phyloP scores from a whole-genome alignment of 2,797 vertebrate species.

The Amblyopsis hoosieri region DNA sequence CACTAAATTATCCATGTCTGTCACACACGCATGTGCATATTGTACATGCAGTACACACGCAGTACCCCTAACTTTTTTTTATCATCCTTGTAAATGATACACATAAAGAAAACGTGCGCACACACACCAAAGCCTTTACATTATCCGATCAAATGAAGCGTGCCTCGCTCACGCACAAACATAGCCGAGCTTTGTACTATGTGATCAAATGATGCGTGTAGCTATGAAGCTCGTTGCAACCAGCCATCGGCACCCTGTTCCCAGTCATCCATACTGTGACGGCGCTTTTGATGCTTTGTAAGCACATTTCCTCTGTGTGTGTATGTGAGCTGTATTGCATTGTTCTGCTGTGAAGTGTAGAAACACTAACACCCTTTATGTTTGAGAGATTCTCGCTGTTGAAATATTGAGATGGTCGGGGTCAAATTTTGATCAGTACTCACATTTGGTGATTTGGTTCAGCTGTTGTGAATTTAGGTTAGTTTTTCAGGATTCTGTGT shows the following conservation, averaged over 20 bases:
- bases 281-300: slow-evolving; percentile 76
- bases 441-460: slow-evolving; percentile 67
- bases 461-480: slow-evolving; percentile 70
- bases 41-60: slow-evolving; percentile 26
- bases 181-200: slow-evolving; percentile 63
- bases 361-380: slow-evolving; percentile 63
- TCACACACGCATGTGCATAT: slow-evolving; percentile 19
- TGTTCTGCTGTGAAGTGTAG: slow-evolving; percentile 74
- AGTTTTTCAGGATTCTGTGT: slow-evolving; percentile 55
- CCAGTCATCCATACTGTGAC: slow-evolving; percentile 67
- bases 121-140: slow-evolving; percentile 61
- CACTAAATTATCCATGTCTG: slow-evolving; percentile 46
- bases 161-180: slow-evolving; percentile 33
- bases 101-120: slow-evolving; percentile 54
- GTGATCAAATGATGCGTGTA: slow-evolving; percentile 76
- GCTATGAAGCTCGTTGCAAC: slow-evolving; percentile 72
- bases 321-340: slow-evolving; percentile 65
- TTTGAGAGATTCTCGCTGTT: slow-evolving; percentile 57
- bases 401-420: slow-evolving; percentile 45
- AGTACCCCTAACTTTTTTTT: slow-evolving; percentile 47
- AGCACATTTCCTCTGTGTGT: slow-evolving; percentile 70
- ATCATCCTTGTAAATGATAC: slow-evolving; percentile 54
- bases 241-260: slow-evolving; percentile 66
- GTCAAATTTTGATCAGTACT: slow-evolving; percentile 72
- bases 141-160: slow-evolving; percentile 70